Base-by-base conservation (phyloP, 2,797 vertebrate species). In the Decapterus maruadsi region DNA sequence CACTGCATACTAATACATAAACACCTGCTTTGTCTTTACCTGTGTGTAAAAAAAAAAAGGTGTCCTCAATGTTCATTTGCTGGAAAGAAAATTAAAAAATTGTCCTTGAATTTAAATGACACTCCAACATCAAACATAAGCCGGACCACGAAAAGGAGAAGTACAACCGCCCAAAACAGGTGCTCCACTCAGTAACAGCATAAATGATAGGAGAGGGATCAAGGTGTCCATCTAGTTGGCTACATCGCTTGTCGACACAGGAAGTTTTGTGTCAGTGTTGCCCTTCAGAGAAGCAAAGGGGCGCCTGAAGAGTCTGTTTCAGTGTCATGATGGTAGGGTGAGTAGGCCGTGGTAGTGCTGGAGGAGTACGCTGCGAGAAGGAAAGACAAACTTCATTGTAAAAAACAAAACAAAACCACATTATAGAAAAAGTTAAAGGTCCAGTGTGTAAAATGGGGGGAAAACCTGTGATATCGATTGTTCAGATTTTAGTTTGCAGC, bases 261-360 rank as follows among this genome's bases (percentile, higher is more conserved):
- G 13, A 8, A 48, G 13, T 17, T 64, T 38, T 43, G 40, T 59
- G 45, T 13, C 5, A 11, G 42, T 14, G 22, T 48, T 16, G 4
- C 26, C 7, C 50, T 91, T 88, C 95, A 92, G 94, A 97, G 88
- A 91, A 99, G 95, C 88, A 99, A 94, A 19, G 98, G 98, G 8
- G 96, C 95, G 3, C 97, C 98, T 0, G 98, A 99, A 0, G 97
- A 99, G 89, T 99, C 95, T 4, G 95, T 96, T 89, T 97, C 97
- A 0, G 95, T 96, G 90, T 97, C 95, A 10, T 96, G 96, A 79
- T 95, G 95, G 86, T 96, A 97, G 6, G 95, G 94, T 2, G 95
- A 96, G 86, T 95, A 96, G 80, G 92, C 95, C 4, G 93, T 83
- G 50, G 94, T 89, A 43, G 93, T 95, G 85, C 95, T 95, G 94